Base-by-base conservation (phyloP, 2,113 vertebrate genomes). In the Rhizomys pruinosus region DNA sequence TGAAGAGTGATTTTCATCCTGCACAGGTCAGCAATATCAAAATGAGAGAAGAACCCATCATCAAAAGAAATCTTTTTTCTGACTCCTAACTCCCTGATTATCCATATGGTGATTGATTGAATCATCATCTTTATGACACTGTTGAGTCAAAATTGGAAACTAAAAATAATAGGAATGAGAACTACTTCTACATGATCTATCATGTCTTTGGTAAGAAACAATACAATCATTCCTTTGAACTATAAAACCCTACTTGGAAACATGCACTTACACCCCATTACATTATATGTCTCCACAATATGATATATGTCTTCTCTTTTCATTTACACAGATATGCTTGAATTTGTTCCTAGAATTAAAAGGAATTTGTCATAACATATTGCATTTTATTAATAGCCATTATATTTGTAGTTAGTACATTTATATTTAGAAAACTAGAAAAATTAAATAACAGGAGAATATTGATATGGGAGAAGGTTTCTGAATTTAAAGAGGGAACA, bases 291-390 rank as follows among this genome's bases (percentile, higher is more conserved):
- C 20, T 34, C 8, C 29, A 13, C 0, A 44, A 12, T 27, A n/a
- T 8, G 11, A 2, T 34, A 82, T 90, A 11, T 12, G 89, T 92
- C 82, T 77, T 37, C 76, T 20, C 27, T 20, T 95, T 15, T 52
- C 2, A 87, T 73, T 91, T 7, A 93, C 5, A 44, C 25, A 87
- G 57, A 25, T 52, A 23, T 84, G 3, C 20, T 74, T 91, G 32
- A 8, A 7, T 69, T 89, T 87, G n/a, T n/a, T 86, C 27, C 44
- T 68, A 1, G 23, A 88, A 96, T 97, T 57, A 92, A 95, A 96
- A 55, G 13, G 1, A 27, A 86, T 7, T 55, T 19, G 3, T 76
- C 5, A 84, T 91, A 23, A 6, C 71, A 63, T 80, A 95, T 95
- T 97, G 94, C 16, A 63, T 74, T 78, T 42, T 61, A 80, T 96